Evolutionary conservation across 2,888 invertebrate species (phyloP).

Genomic region (Lasius fuliginosus): DNA sequence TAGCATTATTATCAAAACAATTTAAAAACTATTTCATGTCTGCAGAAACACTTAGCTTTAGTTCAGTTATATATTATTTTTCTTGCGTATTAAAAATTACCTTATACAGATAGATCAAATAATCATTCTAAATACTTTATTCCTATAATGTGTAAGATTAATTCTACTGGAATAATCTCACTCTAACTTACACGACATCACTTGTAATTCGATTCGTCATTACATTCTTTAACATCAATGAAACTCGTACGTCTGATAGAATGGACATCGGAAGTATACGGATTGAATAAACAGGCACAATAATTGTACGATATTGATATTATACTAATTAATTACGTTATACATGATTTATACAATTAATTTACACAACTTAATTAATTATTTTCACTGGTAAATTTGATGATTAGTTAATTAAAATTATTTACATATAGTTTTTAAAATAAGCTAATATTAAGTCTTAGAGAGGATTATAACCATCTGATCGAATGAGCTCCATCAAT

Average conservation of each 20-base stretch:
- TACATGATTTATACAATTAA: conserved; percentile 46
- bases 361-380: not conserved
- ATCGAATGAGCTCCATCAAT: conserved; percentile 12
- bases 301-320: conserved; percentile 63
- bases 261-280: conserved; percentile 54
- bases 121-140: not conserved
- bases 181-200: not conserved
- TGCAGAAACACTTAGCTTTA: not conserved
- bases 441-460: not conserved
- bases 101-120: not conserved
- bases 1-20: not conserved
- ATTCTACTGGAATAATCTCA: conserved; percentile 15
- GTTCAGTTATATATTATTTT: not conserved
- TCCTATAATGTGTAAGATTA: conserved; percentile 17
- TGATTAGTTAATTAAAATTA: conserved; percentile 5
- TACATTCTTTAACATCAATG: conserved; percentile 48
- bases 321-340: conserved; percentile 55
- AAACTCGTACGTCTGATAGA: conserved; percentile 58
- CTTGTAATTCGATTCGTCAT: conserved; percentile 53
- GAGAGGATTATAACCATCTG: not conserved
- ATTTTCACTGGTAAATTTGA: conserved; percentile 27
- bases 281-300: conserved; percentile 71
- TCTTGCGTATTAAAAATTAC: conserved; percentile 4
- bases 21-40: not conserved
- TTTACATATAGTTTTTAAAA: not conserved